Base-by-base conservation (phyloP, 2,113 vertebrate genomes). In the Gobio gobio region DNA sequence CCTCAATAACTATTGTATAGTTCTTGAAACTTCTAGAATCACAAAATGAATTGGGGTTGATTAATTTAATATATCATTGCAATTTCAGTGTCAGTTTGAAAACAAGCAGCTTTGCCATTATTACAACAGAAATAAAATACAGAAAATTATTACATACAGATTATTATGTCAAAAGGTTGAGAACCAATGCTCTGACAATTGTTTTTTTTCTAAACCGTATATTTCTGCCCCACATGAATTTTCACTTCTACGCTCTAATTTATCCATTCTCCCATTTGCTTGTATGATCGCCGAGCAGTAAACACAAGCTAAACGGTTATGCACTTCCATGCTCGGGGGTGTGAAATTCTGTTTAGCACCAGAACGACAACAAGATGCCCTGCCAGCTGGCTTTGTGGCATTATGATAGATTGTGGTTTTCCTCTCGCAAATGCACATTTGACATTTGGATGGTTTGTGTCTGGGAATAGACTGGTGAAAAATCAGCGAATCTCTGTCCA, bases 381-480 rank as follows among this genome's bases (percentile, higher is more conserved):
- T 51, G 49, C 61, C 78, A 43, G 45, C 75, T 78, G 33, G 73
- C 73, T 66, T 68, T 14, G 26, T 83, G 82, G 29, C 14, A 18
- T 64, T 56, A 58, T 82, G 59, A 33, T 68, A 51, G 76, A 59
- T 78, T 3, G 12, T 13, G 76, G 18, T 78, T 68, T 84, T 18
- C 56, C 18, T 75, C 73, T 70, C 22, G 6, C 73, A 51, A 59
- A 78, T 29, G 47, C 13, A n/a, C 12, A 82, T 70, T 54, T 82
- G 63, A 78, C 78, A 74, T 86, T 82, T 82, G 70, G 29, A 70
- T 51, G 14, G 68, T 43, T 77, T 64, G 75, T 24, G 29, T 40
- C 40, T 82, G 79, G 66, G 64, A 86, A 78, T 49, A 80, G 74
- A 63, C 75, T 63, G 64, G 49, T 43, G 75, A 82, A 72, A 49